Evolutionary conservation across 2,113 vertebrate genomes (phyloP), one percentile per base, ranked within the genome.

Genomic region (Nyctereutes procyonoides): DNA sequence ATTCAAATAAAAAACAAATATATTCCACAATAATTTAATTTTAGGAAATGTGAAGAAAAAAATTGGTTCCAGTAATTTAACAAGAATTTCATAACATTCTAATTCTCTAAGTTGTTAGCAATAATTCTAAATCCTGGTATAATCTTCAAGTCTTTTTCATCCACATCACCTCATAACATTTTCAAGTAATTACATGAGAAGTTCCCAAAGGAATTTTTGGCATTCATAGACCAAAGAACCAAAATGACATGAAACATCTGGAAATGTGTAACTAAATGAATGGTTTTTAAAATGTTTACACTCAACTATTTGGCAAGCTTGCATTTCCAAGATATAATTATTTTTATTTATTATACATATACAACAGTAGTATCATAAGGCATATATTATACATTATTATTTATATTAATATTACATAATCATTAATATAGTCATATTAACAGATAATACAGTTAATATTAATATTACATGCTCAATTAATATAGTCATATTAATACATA

Each of bases 1-100:
- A 90, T 85, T 96, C 90, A 87, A 88, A 85, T 96, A 55, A 71
- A 58, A 93, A 95, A 51, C 60, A 92, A 60, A 67, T 56, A 35
- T 43, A 76, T 32, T 69, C 24, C 3, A 28, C 51, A 73, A 38
- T 63, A 85, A 82, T 38, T 56, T 20, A 73, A n/a, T 51, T 28
- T 95, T 81, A 53, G 1, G 58, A 5, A 60, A 28, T 24, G 38
- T 15, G 17, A 55, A 85, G 56, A 67, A 77, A 38, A 73, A 74
- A 65, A 11, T 71, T 55, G 15, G 48, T 63, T 80, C 20, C 51
- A 74, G 26, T 12, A 88, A 91, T 43, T 82, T 69, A 67, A 48
- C 13, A 79, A 65, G 30, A 62, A 35, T 92, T 82, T 90, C 6
- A 48, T 28, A 79, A 88, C 35, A 8, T 38, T 19, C 8, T 56